Conservation (phyloP, 2,797 vertebrate species). For the Botia kubotai region DNA sequence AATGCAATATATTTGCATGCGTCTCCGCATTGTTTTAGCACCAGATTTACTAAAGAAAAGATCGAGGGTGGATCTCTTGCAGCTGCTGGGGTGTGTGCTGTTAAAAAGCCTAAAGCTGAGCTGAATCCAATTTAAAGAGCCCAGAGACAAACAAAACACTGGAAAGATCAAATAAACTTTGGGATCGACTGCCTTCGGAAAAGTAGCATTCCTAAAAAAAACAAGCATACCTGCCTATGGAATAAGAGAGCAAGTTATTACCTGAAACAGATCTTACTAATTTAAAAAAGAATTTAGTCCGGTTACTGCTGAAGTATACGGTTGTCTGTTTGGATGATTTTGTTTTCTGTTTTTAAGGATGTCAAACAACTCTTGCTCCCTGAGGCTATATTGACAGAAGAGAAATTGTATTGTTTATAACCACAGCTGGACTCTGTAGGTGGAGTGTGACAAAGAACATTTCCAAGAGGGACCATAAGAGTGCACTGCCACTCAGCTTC, state of each 20-base stretch:
- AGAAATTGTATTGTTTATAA: slow-evolving; percentile 38
- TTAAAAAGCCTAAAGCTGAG: slow-evolving; percentile 2
- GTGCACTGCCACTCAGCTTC: not conserved
- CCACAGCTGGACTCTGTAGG: not conserved
- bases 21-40: not conserved
- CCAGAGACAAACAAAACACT: not conserved
- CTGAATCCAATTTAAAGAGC: slow-evolving; percentile 7
- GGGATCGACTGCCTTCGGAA: not conserved
- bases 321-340: slow-evolving; percentile 4
- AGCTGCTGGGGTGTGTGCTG: not conserved
- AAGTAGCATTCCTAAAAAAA: not conserved
- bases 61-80: not conserved
- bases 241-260: not conserved
- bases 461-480: slow-evolving; percentile 13
- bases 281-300: not conserved
- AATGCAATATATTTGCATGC: not conserved
- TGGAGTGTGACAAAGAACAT: slow-evolving; percentile 20
- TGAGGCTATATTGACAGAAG: slow-evolving; percentile 24
- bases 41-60: not conserved
- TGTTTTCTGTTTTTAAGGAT: slow-evolving; percentile 11
- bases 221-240: not conserved
- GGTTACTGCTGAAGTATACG: not conserved
- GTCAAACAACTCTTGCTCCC: slow-evolving; percentile 22
- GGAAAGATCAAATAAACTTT: not conserved
- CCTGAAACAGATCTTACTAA: not conserved